Evolutionary conservation across 2,888 invertebrate genomes (phyloP).

Genomic region (Germaria angustata): DNA sequence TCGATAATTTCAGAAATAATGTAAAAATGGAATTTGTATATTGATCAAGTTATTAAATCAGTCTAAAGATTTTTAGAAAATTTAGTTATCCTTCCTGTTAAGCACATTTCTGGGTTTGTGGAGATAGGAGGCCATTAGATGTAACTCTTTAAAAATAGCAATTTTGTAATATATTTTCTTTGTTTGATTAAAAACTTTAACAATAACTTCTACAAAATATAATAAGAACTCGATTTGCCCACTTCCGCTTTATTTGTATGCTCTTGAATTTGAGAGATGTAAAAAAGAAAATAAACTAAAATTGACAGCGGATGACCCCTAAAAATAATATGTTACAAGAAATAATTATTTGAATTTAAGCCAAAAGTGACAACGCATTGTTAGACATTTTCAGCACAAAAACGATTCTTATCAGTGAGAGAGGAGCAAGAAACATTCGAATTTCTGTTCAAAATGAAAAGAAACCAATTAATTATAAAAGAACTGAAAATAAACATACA

Average conservation of each 20-base stretch:
- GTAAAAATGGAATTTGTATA: no score
- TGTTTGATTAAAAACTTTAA: no score
- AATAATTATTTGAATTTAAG: conserved; percentile 51
- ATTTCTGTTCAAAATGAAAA: background rate
- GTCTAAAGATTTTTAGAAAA: no score
- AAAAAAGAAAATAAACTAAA: background rate
- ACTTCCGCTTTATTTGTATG: conserved; percentile 37
- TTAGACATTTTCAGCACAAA: conserved; percentile 23
- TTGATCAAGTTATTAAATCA: no score
- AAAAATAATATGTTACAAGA: conserved; percentile 12
- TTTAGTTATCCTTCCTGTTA: no score
- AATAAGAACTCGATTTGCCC: no score
- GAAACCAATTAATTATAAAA: conserved; percentile 21
- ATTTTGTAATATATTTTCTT: no score
- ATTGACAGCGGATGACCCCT: conserved; percentile 52
- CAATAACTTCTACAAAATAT: no score
- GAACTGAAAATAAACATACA: conserved; percentile 1
- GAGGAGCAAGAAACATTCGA: background rate
- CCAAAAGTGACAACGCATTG: conserved; percentile 65
- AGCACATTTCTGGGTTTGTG: no score
- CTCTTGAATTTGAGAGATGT: background rate
- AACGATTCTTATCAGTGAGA: conserved; percentile 25
- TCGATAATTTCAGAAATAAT: no score
- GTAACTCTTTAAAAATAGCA: no score
- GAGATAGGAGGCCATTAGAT: no score